These are phyloP conservation scores for Halesus radiatus DNA, from an alignment of 1,140 invertebrate species.

Conservation along the genomic window DNA sequence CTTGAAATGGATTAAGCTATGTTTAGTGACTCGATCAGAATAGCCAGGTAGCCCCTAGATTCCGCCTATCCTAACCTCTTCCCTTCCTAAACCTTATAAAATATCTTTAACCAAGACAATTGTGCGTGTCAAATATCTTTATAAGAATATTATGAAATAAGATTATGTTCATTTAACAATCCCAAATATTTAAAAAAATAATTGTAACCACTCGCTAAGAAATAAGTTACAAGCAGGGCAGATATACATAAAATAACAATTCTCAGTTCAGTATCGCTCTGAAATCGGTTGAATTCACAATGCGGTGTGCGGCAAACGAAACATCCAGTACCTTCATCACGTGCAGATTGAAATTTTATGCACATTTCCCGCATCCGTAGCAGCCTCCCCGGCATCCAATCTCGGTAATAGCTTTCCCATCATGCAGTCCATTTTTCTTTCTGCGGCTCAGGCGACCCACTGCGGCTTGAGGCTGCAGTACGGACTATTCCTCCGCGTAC, in stretches of 20 bases:
- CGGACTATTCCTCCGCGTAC: background rate
- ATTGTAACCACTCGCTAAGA: too few relatives aligned
- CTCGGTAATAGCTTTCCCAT: slow-evolving; percentile 54
- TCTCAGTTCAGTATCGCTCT: background rate
- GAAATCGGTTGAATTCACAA: slow-evolving; percentile 26
- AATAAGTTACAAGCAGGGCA: too few relatives aligned
- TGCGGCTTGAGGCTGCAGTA: slow-evolving; percentile 11
- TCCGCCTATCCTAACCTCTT: too few relatives aligned
- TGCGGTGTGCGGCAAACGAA: slow-evolving; percentile 3
- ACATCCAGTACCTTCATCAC: slow-evolving; percentile 14
- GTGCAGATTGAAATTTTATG: slow-evolving; percentile 54
- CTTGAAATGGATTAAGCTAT: too few relatives aligned
- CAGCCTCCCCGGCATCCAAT: slow-evolving; percentile 50
- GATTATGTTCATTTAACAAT: too few relatives aligned
- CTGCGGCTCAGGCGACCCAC: background rate
- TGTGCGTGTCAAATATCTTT: too few relatives aligned
- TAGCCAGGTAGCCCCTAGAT: too few relatives aligned
- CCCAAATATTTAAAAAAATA: too few relatives aligned
- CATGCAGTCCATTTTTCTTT: slow-evolving; percentile 37
- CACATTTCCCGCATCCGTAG: slow-evolving; percentile 34
- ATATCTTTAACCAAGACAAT: too few relatives aligned
- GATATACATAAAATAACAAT: background rate
- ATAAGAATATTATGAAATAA: too few relatives aligned
- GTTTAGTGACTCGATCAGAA: too few relatives aligned
- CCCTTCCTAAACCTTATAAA: too few relatives aligned